Evolutionary conservation across 2,888 invertebrate genomes (phyloP), one percentile per base, ranked within the genome.

Genomic region (Drosophila monieri): DNA sequence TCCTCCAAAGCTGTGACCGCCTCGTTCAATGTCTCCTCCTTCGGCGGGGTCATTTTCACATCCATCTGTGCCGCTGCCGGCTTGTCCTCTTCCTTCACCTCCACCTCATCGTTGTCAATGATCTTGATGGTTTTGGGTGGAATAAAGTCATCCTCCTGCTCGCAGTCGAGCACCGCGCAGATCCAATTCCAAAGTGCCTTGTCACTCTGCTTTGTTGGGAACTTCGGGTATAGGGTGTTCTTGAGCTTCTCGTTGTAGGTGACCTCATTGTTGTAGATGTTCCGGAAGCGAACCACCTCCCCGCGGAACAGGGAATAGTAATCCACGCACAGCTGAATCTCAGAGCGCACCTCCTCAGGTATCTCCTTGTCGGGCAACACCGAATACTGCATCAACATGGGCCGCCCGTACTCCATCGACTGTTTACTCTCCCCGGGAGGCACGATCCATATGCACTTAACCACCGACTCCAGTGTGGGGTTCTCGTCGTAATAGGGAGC

Each of bases 371-470:
- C 98, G 80, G 97, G 95, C 3, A 95, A 92, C 72, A 97, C 94
- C 70, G 95, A 96, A 89, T 97, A 97, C 76, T 96, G 96, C 92
- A 98, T 95, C 47, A 96, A 93, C 94, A 98, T 95, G 0, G 98
- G 98, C 46, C 97, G 94, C 0, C 98, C 98, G 91, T 98, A 97
- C 91, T 98, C 98, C 69, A 90, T 81, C 56, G 96, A 95, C 9
- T 97, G 97, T 80, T 96, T 94, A 88, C 96, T 96, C 92, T 98
- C 98, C 44, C 97, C 96, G 2, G 98, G 98, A n/a, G 98, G 98
- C 93, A 97, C 94, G 3, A 98, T 97, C 98, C 98, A 98, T 91
- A 96, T 98, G 59, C 96, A 95, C 70, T 96, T 95, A 12, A 97
- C 93, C 47, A 95, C 95, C 0, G 97, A 97, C 88, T 97, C 97